Base-by-base conservation (phyloP, 2,797 vertebrate genomes). In the Erethizon dorsatum region DNA sequence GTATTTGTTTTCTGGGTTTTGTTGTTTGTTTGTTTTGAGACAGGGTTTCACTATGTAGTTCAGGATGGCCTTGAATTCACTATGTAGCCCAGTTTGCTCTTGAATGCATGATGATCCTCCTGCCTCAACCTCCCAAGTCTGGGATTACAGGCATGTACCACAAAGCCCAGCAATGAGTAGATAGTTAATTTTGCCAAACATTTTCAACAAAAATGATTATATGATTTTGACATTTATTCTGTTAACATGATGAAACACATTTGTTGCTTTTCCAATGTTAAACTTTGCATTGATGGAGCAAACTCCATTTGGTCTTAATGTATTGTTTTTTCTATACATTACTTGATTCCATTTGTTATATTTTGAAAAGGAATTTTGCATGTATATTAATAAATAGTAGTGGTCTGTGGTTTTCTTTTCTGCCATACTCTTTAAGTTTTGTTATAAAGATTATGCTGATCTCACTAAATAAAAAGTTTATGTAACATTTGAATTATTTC, bases 181-280 rank as follows among this genome's bases (percentile, higher is more conserved):
- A 45, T 71, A 78, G 47, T 87, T 86, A 90, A 59, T 28, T 87
- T 63, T 78, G 17, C 56, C 56, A 91, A 88, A 88, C 52, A 65
- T 22, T 28, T 33, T 45, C 47, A 77, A 50, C 26, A 71, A 5
- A 79, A 56, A 50, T 90, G 18, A 69, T 63, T 59, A 59, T 61
- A 14, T 69, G 71, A n/a, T 52, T 71, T 78, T 87, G 24, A 63
- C n/a, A 63, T 88, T 95, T 86, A 91, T 90, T 85, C 24, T 47
- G 31, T 77, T 93, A 80, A 65, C 78, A 59, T 26, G 17, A 33
- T 50, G 9, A 57, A 61, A 50, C 33, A 71, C 20, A 33, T 59
- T 52, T 41, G 37, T 47, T 57, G 45, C 1, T 91, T 88, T 78
- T 57, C 41, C 61, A 78, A 6, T 15, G 1, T 80, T 88, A 91